A percentile compares a stretch with the other conserved stretches of the same genome.
Evolutionary conservation across 2,888 invertebrate genomes (phyloP).

Genomic region (Sarcophaga caerulescens): DNA sequence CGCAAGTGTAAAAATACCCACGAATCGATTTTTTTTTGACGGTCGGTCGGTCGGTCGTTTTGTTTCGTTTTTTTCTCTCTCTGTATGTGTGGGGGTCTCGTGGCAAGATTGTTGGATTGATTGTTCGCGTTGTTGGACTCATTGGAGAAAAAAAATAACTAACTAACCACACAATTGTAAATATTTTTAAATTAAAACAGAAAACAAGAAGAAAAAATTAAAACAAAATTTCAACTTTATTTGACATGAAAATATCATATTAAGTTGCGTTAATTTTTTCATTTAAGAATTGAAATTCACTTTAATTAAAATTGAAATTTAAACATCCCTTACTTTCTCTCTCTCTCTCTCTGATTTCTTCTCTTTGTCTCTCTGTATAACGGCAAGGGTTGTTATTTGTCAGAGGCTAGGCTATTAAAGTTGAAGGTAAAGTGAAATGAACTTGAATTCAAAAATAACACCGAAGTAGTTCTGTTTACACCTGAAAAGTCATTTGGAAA

Average conservation of each 20-base stretch:
- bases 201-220: not conserved
- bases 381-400: no score
- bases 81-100: conserved; percentile 41
- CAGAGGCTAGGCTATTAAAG: no score
- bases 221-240: conserved; percentile 3
- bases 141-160: conserved; percentile 34
- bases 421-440: no score
- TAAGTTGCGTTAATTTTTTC: no score
- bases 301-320: no score
- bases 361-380: no score
- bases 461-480: no score
- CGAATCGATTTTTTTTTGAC: conserved; percentile 44
- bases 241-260: not conserved
- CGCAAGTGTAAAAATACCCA: conserved; percentile 63
- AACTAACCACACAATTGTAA: conserved; percentile 37
- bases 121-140: conserved; percentile 38
- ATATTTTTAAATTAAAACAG: not conserved
- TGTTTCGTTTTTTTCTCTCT: not conserved
- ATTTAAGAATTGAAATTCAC: no score
- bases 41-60: not conserved
- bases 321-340: not conserved
- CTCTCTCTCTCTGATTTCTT: no score
- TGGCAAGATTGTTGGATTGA: conserved; percentile 13
- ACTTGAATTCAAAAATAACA: no score
- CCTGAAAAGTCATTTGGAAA: no score